Conservation (phyloP, 2,888 invertebrate species). For the Cenopis cana region DNA sequence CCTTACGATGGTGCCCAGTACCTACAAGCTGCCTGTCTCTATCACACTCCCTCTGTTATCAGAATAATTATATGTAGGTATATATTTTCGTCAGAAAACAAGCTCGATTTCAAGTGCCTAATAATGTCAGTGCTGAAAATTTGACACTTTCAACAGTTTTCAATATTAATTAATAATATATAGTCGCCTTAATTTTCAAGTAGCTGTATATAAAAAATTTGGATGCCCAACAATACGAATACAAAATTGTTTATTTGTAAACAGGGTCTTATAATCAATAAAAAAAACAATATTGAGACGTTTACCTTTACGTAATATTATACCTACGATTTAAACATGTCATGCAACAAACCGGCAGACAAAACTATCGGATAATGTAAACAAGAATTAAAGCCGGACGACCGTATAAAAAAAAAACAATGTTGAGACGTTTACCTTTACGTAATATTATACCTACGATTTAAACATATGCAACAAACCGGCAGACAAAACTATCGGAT, state of each 20-base stretch:
- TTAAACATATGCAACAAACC: background rate
- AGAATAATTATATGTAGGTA: background rate
- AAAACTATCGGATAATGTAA: slow-evolving; percentile 42
- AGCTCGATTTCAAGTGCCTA: background rate
- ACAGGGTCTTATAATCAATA: too few species aligned
- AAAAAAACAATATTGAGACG: too few species aligned
- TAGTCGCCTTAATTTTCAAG: too few species aligned
- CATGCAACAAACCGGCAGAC: background rate
- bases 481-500: slow-evolving; percentile 35
- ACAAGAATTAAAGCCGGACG: slow-evolving; percentile 50
- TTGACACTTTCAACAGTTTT: too few species aligned
- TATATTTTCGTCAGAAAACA: background rate
- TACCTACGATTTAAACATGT: background rate
- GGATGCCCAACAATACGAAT: too few species aligned
- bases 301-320: too few species aligned
- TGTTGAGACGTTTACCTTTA: too few species aligned
- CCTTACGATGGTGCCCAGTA: slow-evolving; percentile 49
- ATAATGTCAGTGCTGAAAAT: slow-evolving; percentile 25
- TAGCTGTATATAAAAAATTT: too few species aligned
- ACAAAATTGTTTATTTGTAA: too few species aligned
- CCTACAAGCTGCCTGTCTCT: slow-evolving; percentile 51
- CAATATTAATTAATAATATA: too few species aligned
- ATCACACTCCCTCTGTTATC: background rate
- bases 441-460: too few species aligned
- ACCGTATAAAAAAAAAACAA: slow-evolving; percentile 36